Percentiles rank a stretch among this genome's conserved stretches.
Conservation (phyloP, 2,113 vertebrate species). For the Periophthalmodon schlosseri region DNA sequence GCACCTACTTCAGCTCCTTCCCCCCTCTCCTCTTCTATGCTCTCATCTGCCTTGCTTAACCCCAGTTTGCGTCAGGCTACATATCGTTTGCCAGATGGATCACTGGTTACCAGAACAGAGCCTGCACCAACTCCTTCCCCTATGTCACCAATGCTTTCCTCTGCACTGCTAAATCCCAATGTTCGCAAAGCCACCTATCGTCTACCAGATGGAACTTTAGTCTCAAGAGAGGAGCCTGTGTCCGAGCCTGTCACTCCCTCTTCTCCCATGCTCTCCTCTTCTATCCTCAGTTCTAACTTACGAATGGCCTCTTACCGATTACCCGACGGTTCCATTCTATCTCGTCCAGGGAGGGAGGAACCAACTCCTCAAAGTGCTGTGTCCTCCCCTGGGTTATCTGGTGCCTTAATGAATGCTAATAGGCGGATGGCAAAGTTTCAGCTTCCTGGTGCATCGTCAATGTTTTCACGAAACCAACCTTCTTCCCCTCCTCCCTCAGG, state of each 20-base stretch:
- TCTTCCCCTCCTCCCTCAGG: constrained; percentile 23
- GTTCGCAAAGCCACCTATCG: constrained; percentile 50
- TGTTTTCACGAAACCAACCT: constrained; percentile 55
- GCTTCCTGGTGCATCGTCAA: constrained; percentile 58
- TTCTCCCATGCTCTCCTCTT: constrained; percentile 61
- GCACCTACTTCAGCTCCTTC: constrained; percentile 30
- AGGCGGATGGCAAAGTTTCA: constrained; percentile 59
- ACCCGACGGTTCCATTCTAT: constrained; percentile 61
- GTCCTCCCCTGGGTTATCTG: constrained; percentile 48
- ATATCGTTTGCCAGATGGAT: constrained; percentile 66
- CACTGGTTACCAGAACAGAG: constrained; percentile 53
- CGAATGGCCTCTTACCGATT: constrained; percentile 59
- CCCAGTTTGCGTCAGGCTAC: constrained; percentile 55
- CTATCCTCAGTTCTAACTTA: constrained; percentile 60
- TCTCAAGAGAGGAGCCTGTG: constrained; percentile 43
- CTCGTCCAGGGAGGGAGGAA: constrained; percentile 25
- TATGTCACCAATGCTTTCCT: constrained; percentile 58
- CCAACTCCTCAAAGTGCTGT: constrained; percentile 31
- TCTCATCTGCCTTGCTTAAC: constrained; percentile 66
- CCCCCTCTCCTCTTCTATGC: constrained; percentile 45
- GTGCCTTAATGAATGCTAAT: constrained; percentile 62
- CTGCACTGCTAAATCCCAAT: constrained; percentile 51
- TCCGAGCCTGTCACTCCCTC: constrained; percentile 26
- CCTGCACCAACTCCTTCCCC: constrained; percentile 29
- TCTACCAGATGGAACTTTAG: constrained; percentile 55